Evolutionary conservation across 2,797 vertebrate genomes (phyloP).

Genomic region (Echeneis naucrates): DNA sequence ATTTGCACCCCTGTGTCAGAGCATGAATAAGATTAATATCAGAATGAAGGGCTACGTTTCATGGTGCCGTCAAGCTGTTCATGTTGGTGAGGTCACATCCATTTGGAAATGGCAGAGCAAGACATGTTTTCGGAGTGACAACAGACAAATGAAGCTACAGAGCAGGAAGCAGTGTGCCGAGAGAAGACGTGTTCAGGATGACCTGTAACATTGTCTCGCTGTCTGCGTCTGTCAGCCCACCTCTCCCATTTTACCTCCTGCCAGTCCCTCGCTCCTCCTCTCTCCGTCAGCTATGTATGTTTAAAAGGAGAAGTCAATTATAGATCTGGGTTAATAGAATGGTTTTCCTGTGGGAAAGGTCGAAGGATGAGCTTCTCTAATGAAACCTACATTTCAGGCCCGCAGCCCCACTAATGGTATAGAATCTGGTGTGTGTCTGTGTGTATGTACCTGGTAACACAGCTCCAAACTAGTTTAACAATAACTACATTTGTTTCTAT

Average conservation of each 20-base stretch:
- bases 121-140: conserved; percentile 10
- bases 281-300: conserved; percentile 70
- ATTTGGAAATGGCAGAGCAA: not conserved
- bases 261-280: conserved; percentile 11
- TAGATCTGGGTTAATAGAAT: conserved; percentile 87
- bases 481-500: not conserved
- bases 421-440: conserved; percentile 28
- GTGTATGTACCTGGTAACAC: conserved; percentile 6
- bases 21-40: too few species aligned
- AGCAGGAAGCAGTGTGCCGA: not conserved
- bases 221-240: conserved; percentile 40
- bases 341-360: conserved; percentile 72
- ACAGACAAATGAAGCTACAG: not conserved
- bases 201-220: conserved; percentile 17
- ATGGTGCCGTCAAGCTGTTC: not conserved
- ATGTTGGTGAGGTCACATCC: not conserved
- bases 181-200: conserved; percentile 5
- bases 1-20: not conserved
- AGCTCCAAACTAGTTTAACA: not conserved
- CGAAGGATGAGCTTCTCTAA: conserved; percentile 77
- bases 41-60: too few species aligned
- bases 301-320: conserved; percentile 85
- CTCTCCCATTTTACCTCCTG: conserved; percentile 34
- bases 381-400: conserved; percentile 81
- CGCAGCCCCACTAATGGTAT: conserved; percentile 57